Evolutionary conservation across 2,797 vertebrate genomes (phyloP).

Genomic region (Microtus californicus): DNA sequence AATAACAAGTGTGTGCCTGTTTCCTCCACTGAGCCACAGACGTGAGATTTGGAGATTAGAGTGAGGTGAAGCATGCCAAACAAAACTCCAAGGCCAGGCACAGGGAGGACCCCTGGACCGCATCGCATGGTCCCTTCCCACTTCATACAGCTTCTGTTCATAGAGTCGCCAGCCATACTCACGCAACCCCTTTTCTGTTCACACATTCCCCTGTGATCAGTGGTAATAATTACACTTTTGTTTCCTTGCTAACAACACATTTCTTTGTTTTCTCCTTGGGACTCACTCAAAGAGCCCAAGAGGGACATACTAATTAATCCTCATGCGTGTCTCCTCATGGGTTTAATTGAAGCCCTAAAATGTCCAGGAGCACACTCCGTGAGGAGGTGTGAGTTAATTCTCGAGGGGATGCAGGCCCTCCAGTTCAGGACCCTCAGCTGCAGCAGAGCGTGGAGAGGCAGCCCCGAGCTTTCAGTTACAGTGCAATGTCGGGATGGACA

Average conservation of each 20-base stretch:
- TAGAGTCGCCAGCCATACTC: neutral
- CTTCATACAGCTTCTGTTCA: neutral
- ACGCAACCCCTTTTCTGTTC: neutral
- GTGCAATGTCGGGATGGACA: too few species aligned
- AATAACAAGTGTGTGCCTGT: neutral
- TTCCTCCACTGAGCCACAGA: neutral
- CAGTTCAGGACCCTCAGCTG: neutral
- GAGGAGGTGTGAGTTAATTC: neutral
- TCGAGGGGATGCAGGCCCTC: neutral
- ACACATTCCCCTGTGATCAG: neutral
- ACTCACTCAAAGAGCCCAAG: neutral
- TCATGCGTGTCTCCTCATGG: neutral
- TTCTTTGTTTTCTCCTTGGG: constrained; percentile 2
- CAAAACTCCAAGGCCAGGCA: neutral
- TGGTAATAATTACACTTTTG: constrained; percentile 47
- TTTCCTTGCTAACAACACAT: neutral
- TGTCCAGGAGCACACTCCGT: neutral
- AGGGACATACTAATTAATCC: constrained; percentile 5
- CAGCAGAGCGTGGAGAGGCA: neutral
- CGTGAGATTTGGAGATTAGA: neutral
- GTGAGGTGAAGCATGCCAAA: neutral
- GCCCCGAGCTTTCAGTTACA: neutral
- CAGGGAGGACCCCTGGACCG: neutral
- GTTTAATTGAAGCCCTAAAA: neutral
- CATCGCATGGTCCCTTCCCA: neutral